Percentiles rank a stretch among this genome's conserved stretches.
phyloP scores from a whole-genome alignment of 2,113 vertebrate genomes.

The Todiramphus saurophagus region DNA sequence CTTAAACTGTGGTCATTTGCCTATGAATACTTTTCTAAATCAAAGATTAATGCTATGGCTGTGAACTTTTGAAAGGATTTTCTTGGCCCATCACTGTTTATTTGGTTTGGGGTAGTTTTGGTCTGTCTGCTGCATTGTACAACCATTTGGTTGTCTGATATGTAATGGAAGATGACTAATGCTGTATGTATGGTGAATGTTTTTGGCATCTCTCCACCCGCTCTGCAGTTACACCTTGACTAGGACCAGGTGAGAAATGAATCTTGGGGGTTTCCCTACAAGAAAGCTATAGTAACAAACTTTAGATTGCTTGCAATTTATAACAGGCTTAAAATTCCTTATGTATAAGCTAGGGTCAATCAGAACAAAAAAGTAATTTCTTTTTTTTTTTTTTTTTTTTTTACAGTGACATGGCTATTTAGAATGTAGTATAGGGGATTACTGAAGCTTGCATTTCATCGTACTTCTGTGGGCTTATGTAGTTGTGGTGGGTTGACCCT shows the following conservation, averaged over 20 bases:
- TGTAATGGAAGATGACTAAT: not conserved
- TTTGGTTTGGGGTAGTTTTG: not conserved
- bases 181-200: not conserved
- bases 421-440: not conserved
- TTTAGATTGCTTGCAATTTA: not conserved
- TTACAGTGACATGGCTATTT: not conserved
- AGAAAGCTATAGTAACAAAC: not conserved
- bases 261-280: not conserved
- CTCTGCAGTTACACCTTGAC: not conserved
- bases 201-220: not conserved
- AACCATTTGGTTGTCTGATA: not conserved
- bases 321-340: not conserved
- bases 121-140: not conserved
- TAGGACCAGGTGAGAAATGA: not conserved
- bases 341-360: not conserved
- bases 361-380: not conserved
- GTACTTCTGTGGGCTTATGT: not conserved
- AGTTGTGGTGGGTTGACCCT: not conserved
- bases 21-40: not conserved
- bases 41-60: not conserved
- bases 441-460: not conserved
- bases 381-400: too few relatives aligned
- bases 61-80: not conserved
- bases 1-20: not conserved
- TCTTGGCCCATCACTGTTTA: not conserved